Evolutionary conservation across 2,113 vertebrate genomes (phyloP), one percentile per base, ranked within the genome.

Genomic region (Phocoena sinus): DNA sequence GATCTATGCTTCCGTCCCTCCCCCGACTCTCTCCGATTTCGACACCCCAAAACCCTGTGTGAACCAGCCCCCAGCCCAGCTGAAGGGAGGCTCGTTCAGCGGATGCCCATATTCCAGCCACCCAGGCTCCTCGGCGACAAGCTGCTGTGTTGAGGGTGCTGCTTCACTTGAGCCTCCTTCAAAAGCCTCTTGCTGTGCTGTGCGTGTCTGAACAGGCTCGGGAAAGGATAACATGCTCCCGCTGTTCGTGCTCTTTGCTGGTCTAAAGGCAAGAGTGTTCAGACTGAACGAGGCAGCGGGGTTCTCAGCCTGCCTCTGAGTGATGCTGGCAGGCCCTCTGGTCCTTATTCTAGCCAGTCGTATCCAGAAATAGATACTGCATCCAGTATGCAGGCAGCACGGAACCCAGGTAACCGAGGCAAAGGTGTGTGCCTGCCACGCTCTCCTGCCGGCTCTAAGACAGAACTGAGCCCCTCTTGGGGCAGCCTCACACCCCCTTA

Each of bases 291-390:
- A 41, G 47, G 36, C 15, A 2, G 33, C 0, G 0, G 38, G 44
- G 53, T 60, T 77, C 53, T 50, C 26, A 53, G 41, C 10, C 44
- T 31, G 44, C 63, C 47, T n/a, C 10, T 18, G 70, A 94, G 26
- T 23, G 33, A 82, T 83, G 60, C 41, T 20, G 0, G 82, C 2
- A 0, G 13, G 63, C n/a, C 60, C 28, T 89, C 73, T 74, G 23
- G 33, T 76, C 63, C 53, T 74, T 80, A 60, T 76, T 76, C 68
- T 58, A 15, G 38, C 38, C 47, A 62, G 38, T 4, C 31, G 47
- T 81, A 7, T 67, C 17, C 62, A 73, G 71, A 96, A 98, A 92
- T 9, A 85, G 67, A 81, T 2, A 47, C 44, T 47, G 10, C 44
- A 47, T 11, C 44, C 26, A 14, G 33, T 21, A 47, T 8, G 18